phyloP scores from a whole-genome alignment of 1,140 invertebrate genomes.

The Ditylenchus dipsaci region DNA sequence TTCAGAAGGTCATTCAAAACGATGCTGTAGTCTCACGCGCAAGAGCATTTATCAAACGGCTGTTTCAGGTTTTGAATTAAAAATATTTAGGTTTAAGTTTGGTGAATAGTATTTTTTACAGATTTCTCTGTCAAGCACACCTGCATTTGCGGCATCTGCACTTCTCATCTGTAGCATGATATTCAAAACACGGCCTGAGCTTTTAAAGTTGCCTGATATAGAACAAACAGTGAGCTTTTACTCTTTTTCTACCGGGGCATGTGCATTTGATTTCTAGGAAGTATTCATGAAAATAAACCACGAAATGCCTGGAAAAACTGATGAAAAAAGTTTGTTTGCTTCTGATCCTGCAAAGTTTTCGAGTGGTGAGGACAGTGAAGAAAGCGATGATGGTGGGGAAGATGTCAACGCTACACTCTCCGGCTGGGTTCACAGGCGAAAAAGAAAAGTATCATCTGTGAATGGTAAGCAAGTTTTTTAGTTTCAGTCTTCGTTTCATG shows the following conservation, averaged over 20 bases:
- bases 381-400: not conserved
- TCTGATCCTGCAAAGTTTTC: not conserved
- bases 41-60: conserved; percentile 79
- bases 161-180: not conserved
- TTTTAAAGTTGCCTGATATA: not conserved
- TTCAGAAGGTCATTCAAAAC: conserved; percentile 76
- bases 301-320: no score
- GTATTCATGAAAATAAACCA: no score
- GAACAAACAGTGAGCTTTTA: not conserved
- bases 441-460: no score
- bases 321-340: not conserved
- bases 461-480: no score
- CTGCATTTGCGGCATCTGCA: conserved; percentile 68
- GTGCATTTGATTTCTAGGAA: no score
- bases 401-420: no score
- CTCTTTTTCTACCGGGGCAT: no score
- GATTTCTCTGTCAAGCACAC: conserved; percentile 61
- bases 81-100: conserved; percentile 2
- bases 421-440: no score
- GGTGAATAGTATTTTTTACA: conserved; percentile 47
- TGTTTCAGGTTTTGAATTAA: conserved; percentile 70
- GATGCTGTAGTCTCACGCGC: conserved; percentile 72
- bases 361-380: not conserved
- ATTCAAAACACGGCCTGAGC: not conserved
- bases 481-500: no score